Evolutionary conservation across 2,113 vertebrate species (phyloP).

Genomic region (Upupa epops): DNA sequence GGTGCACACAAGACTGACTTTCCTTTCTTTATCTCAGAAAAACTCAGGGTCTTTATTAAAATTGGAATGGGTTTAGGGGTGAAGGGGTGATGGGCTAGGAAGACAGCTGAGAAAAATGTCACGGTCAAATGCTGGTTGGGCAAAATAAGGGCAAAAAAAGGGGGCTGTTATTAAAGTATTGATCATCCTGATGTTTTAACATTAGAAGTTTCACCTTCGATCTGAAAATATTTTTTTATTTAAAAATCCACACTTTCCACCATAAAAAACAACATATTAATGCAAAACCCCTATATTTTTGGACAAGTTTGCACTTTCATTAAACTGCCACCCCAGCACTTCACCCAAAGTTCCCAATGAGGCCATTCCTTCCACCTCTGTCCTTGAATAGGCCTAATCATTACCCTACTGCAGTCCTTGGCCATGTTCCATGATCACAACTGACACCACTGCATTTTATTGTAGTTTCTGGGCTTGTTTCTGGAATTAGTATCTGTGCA

Average conservation of each 20-base stretch:
- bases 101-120: not conserved
- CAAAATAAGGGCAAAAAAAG: not conserved
- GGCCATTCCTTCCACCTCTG: not conserved
- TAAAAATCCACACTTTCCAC: not conserved
- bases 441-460: not conserved
- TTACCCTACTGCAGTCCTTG: not conserved
- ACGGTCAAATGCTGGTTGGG: not conserved
- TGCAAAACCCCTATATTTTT: not conserved
- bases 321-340: not conserved
- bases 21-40: not conserved
- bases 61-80: not conserved
- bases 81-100: accelerated
- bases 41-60: not conserved
- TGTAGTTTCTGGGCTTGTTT: not conserved
- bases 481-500: not conserved
- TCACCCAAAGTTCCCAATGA: not conserved
- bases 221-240: not conserved
- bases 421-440: not conserved
- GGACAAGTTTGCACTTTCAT: not conserved
- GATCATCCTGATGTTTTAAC: not conserved
- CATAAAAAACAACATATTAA: not conserved
- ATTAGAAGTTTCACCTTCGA: not conserved
- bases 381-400: not conserved
- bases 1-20: not conserved
- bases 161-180: not conserved